phyloP scores from a whole-genome alignment of 2,797 vertebrate genomes.

The Salmo trutta region DNA sequence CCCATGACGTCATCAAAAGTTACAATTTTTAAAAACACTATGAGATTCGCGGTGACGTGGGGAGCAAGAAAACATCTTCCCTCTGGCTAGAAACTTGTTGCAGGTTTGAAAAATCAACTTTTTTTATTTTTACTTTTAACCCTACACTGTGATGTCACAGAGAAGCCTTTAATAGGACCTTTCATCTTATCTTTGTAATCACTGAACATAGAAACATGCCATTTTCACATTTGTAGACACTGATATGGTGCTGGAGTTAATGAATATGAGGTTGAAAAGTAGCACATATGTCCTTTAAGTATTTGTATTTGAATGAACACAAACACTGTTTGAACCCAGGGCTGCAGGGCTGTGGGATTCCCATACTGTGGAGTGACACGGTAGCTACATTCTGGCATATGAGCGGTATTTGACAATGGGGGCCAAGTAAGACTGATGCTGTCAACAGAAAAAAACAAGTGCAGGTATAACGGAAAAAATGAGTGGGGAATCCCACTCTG shows the following conservation, averaged over 20 bases:
- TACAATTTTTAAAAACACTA: too few relatives aligned
- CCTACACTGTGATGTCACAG: too few relatives aligned
- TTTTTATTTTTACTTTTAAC: too few relatives aligned
- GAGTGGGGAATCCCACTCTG: slow-evolving; percentile 62
- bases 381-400: background rate
- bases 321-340: background rate
- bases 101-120: too few relatives aligned
- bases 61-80: too few relatives aligned
- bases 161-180: too few relatives aligned
- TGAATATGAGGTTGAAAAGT: background rate
- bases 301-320: background rate
- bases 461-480: slow-evolving; percentile 57
- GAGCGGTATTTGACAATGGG: background rate
- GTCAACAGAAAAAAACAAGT: slow-evolving; percentile 20
- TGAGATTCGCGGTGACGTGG: too few relatives aligned
- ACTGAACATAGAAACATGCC: background rate
- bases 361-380: background rate
- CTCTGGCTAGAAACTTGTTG: too few relatives aligned
- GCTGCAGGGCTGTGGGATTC: background rate
- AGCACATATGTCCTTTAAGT: too few relatives aligned
- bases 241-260: too few relatives aligned
- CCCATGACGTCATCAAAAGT: too few relatives aligned
- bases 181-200: background rate
- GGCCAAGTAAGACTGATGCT: background rate
- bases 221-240: background rate